Percentiles rank a stretch among this genome's conserved stretches.
These are phyloP conservation scores for Parus major DNA, from an alignment of 2,113 vertebrate genomes.

Conservation along the genomic window DNA sequence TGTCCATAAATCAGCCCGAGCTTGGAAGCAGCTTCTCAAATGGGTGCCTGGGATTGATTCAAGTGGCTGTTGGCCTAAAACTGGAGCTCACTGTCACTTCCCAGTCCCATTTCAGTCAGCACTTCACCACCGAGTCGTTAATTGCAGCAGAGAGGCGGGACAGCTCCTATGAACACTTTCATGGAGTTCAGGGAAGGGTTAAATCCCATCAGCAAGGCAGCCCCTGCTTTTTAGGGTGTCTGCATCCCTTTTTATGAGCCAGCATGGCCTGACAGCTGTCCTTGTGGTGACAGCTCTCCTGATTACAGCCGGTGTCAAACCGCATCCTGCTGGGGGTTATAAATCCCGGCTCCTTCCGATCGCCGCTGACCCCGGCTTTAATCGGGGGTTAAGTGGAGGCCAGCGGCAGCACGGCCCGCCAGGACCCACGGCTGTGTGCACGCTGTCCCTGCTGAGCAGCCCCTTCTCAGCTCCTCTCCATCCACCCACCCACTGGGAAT, in stretches of 20 bases:
- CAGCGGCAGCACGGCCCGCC: not conserved
- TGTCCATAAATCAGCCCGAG: not conserved
- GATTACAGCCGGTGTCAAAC: constrained; percentile 77
- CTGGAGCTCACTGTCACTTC: not conserved
- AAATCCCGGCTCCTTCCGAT: constrained; percentile 78
- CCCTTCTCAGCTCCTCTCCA: constrained; percentile 14
- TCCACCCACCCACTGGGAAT: constrained; percentile 33
- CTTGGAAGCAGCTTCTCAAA: not conserved
- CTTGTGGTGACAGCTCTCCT: constrained; percentile 79
- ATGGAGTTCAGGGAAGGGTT: constrained; percentile 41
- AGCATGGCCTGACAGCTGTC: constrained; percentile 76
- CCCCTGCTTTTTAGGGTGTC: constrained; percentile 57
- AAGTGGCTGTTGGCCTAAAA: not conserved
- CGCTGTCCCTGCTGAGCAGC: constrained; percentile 29
- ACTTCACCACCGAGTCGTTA: accelerated
- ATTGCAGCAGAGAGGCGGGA: accelerated
- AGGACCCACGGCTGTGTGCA: not conserved
- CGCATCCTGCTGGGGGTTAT: constrained; percentile 70
- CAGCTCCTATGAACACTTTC: not conserved
- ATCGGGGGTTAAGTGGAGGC: constrained; percentile 74
- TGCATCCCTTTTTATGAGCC: constrained; percentile 72
- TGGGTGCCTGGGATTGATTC: not conserved
- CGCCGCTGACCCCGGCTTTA: constrained; percentile 65
- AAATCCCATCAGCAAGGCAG: constrained; percentile 21
- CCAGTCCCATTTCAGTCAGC: not conserved